Evolutionary conservation across 1,140 invertebrate species (phyloP), one percentile per base, ranked within the genome.

Genomic region (Probaryconus sp.): DNA sequence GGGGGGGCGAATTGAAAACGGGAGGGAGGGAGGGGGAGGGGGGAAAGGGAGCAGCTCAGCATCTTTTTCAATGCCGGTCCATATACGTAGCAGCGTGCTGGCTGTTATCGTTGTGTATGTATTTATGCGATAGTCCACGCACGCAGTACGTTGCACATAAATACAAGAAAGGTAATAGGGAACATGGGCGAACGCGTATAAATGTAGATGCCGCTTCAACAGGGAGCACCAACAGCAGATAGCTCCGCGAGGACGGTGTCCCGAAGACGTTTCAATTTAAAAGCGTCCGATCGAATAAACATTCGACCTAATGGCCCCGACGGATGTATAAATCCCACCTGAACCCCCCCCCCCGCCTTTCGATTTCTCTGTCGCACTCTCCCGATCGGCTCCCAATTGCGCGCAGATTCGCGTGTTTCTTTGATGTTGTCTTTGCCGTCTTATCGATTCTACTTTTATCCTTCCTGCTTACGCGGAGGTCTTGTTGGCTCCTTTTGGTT

Each of bases 261-360:
- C 42, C 64, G 37, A 61, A 76, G 79, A 81, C 79, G 79, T 77
- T 80, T 81, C 80, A 79, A 83, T 81, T 80, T 77, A 78, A 82
- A 80, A 78, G 73, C 69, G 67, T 50, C 58, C 61, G 65, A 74
- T 75, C 74, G 75, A 78, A 81, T 80, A 83, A 79, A 83, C 76
- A 81, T 75, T 70, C 77, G 74, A 79, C 74, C 74, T 81, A 80
- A 81, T 81, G 75, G 77, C 63, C 42, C 51, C 42, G 53, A 40
- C 38, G 68, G 75, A 79, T 77, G 58, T 79, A 79, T 81, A 81
- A 83, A 81, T 83, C 76, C 74, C 45, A 13, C 31, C 20, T 20
- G 16, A 2, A 13, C 24, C 26, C 21, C 65, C 37, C 20, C 30
- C 9, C 26, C 5, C 5, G 13, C 13, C 35, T 60, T 50, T 60